Evolutionary conservation across 2,888 invertebrate genomes (phyloP).

Genomic region (Melikaiella ostensackeni): DNA sequence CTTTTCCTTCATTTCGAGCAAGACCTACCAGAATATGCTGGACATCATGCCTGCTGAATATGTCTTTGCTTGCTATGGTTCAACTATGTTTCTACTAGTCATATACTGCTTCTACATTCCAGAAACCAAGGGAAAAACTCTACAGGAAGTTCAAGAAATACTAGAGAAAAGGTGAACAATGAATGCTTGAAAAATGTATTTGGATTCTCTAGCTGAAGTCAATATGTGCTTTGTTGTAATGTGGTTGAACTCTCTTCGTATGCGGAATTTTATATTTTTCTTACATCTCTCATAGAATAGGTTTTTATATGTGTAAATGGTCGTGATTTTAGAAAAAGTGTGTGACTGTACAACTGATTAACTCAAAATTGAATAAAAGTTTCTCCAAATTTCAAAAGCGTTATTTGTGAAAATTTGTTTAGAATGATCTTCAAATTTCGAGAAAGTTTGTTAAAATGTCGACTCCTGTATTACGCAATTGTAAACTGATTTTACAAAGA

Average conservation of each 20-base stretch:
- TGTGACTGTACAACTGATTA: no score
- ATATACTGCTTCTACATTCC: constrained; percentile 61
- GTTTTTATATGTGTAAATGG: background rate
- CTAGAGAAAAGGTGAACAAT: constrained; percentile 46
- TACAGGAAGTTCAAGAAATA: constrained; percentile 68
- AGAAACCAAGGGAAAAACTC: constrained; percentile 70
- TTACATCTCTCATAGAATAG: background rate
- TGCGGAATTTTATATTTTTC: background rate
- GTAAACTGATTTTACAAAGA: background rate
- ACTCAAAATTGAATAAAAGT: no score
- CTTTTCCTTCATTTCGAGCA: constrained; percentile 52
- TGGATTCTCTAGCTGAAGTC: background rate
- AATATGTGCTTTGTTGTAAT: background rate
- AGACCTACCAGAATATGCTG: constrained; percentile 55
- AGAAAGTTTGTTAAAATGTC: background rate
- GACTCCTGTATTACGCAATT: background rate
- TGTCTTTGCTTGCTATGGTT: constrained; percentile 62
- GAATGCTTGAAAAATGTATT: background rate
- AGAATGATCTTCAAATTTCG: no score
- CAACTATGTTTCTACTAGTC: constrained; percentile 55
- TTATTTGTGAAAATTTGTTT: no score
- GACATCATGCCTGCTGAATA: constrained; percentile 49
- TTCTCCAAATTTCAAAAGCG: no score
- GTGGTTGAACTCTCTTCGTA: background rate
- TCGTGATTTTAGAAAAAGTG: no score